Conservation (phyloP, 2,888 invertebrate genomes). For the Emmelina monodactyla region DNA sequence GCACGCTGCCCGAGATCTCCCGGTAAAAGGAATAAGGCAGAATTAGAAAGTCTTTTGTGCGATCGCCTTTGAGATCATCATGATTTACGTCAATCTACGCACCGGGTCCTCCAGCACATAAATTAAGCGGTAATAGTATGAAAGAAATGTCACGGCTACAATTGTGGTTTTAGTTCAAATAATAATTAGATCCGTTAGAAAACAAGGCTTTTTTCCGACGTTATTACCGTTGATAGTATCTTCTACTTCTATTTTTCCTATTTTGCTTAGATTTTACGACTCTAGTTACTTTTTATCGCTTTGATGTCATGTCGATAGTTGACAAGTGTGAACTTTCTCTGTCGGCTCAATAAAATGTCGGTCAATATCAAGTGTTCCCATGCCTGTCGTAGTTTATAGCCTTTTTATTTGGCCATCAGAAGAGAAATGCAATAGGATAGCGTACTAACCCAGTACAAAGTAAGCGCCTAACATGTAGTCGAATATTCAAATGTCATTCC, state of each 20-base stretch:
- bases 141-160: too few species aligned
- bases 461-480: too few species aligned
- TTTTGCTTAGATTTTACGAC: constrained; percentile 36
- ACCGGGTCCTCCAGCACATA: constrained; percentile 25
- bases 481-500: too few species aligned
- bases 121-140: constrained; percentile 28
- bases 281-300: constrained; percentile 53
- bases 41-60: constrained; percentile 44
- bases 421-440: constrained; percentile 58
- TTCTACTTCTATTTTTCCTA: too few species aligned
- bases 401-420: constrained; percentile 58
- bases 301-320: constrained; percentile 50
- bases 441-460: too few species aligned
- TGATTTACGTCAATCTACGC: constrained; percentile 45
- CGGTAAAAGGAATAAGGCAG: constrained; percentile 32
- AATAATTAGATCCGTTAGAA: too few species aligned
- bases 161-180: too few species aligned
- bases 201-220: too few species aligned
- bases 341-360: constrained; percentile 47
- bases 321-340: constrained; percentile 50
- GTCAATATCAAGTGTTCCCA: constrained; percentile 54
- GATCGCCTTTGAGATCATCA: constrained; percentile 28
- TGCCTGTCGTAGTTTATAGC: constrained; percentile 59
- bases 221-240: too few species aligned
- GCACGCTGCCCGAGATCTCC: constrained; percentile 27